These are phyloP conservation scores for Scaeva pyrastri DNA, from an alignment of 2,888 invertebrate species.

Conservation along the genomic window DNA sequence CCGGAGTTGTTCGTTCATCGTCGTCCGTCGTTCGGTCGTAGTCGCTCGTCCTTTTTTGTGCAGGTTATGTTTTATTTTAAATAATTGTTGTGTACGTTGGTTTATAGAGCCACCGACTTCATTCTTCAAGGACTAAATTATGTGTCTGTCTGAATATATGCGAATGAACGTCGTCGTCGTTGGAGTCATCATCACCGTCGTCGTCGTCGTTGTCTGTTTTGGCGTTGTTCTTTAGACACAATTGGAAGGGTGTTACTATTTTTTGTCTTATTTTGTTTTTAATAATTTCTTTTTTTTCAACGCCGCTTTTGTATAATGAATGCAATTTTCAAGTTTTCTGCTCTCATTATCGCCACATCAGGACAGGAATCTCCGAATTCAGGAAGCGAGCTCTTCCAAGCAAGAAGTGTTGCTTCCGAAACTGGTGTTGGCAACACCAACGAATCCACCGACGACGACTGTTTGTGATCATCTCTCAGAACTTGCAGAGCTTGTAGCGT, in stretches of 20 bases:
- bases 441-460: too few relatives aligned
- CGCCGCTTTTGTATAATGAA: conserved; percentile 80
- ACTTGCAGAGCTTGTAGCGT: neutral
- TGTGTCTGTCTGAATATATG: conserved; percentile 69
- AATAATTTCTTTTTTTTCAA: neutral
- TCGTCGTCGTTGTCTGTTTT: conserved; percentile 51
- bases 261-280: conserved; percentile 27
- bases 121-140: conserved; percentile 75
- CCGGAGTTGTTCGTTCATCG: conserved; percentile 18
- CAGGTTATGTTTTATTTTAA: conserved; percentile 74
- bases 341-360: conserved; percentile 79
- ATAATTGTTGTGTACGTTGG: conserved; percentile 74
- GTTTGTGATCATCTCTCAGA: conserved; percentile 9
- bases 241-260: conserved; percentile 31
- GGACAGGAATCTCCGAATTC: conserved; percentile 56
- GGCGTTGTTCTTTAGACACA: conserved; percentile 32
- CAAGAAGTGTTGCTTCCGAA: conserved; percentile 71
- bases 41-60: conserved; percentile 53
- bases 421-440: conserved; percentile 62
- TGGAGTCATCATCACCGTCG: neutral
- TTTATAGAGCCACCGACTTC: conserved; percentile 64
- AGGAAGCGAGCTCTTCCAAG: conserved; percentile 58
- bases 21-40: conserved; percentile 38
- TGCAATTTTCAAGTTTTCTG: conserved; percentile 81
- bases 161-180: conserved; percentile 46